Conservation (phyloP, 2,888 invertebrate species). For the Acanthosepion pharaonis region DNA sequence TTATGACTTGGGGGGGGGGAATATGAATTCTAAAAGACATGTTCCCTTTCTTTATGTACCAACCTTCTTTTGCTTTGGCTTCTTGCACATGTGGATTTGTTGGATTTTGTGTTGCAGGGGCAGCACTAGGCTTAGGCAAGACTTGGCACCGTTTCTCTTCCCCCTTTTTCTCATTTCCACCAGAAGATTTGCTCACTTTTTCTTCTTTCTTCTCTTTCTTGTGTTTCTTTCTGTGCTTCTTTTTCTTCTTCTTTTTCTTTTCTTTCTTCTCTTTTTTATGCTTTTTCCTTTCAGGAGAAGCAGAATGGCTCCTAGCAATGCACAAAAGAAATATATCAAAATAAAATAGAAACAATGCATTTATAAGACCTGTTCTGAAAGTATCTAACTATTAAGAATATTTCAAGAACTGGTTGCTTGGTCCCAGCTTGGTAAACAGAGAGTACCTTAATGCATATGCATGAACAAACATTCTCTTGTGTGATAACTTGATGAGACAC, state of each 20-base stretch:
- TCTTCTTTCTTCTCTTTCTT: conserved; percentile 51
- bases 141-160: conserved; percentile 44
- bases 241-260: conserved; percentile 52
- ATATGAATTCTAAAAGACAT: no score
- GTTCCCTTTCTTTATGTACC: conserved; percentile 49
- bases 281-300: conserved; percentile 37
- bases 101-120: conserved; percentile 25
- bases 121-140: neutral
- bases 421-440: no score
- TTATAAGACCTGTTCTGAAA: no score
- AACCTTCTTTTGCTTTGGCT: conserved; percentile 51
- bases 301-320: neutral
- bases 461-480: no score
- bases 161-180: conserved; percentile 42
- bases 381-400: no score
- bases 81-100: neutral
- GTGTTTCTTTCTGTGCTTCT: conserved; percentile 37
- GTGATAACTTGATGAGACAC: no score
- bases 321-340: neutral
- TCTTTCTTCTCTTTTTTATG: conserved; percentile 50
- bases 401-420: no score
- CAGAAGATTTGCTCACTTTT: conserved; percentile 41
- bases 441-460: no score
- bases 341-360: neutral
- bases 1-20: no score